A percentile compares a stretch with the other conserved stretches of the same genome.
Evolutionary conservation across 2,797 vertebrate species (phyloP).

Genomic region (Okamejei kenojei): DNA sequence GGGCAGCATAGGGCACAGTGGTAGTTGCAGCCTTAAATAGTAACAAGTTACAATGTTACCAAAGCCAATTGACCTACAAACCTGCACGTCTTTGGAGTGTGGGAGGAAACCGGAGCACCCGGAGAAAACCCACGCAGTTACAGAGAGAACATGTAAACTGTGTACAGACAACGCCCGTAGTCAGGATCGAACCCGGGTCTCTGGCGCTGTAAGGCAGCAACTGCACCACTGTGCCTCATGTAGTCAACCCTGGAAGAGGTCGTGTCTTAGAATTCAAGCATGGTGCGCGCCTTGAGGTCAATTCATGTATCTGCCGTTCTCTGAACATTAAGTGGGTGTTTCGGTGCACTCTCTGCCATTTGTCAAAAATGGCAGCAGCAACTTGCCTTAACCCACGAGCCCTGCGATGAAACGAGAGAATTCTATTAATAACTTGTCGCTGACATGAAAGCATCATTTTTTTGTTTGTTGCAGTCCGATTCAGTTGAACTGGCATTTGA

Average conservation of each 20-base stretch:
- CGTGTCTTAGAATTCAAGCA: background rate
- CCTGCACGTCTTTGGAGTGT: too few relatives aligned
- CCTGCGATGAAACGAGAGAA: background rate
- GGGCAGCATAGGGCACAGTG: too few relatives aligned
- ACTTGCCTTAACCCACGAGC: background rate
- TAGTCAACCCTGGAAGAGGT: background rate
- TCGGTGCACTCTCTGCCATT: background rate
- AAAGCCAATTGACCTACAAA: too few relatives aligned
- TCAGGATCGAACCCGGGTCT: too few relatives aligned
- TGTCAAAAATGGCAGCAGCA: background rate
- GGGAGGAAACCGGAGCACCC: too few relatives aligned
- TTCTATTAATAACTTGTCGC: conserved; percentile 2
- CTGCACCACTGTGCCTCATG: background rate
- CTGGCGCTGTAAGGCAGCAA: too few relatives aligned
- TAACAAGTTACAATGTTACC: too few relatives aligned
- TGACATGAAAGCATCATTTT: background rate
- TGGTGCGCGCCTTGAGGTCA: background rate
- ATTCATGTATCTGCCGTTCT: background rate
- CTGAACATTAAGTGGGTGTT: background rate
- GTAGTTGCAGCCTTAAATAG: too few relatives aligned
- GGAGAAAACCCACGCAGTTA: too few relatives aligned
- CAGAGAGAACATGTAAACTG: too few relatives aligned
- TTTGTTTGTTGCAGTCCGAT: background rate
- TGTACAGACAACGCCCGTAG: too few relatives aligned
- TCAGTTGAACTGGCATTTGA: background rate